Percentiles rank a stretch among this genome's conserved stretches.
These are phyloP conservation scores for Cerceris rybyensis DNA, from an alignment of 2,888 invertebrate genomes.

Conservation along the genomic window DNA sequence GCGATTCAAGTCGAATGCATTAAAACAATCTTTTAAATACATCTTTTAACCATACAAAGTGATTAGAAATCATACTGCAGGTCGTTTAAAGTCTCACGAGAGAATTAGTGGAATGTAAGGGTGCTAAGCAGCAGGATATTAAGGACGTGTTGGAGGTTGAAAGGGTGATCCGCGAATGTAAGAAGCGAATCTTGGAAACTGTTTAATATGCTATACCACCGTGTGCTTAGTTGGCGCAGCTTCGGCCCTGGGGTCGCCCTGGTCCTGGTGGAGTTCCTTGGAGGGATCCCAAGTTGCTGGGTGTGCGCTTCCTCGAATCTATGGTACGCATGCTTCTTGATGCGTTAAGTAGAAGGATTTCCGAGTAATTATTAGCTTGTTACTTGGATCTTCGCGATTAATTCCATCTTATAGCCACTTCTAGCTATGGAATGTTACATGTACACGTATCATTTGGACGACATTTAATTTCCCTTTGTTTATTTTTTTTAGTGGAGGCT, in stretches of 20 bases:
- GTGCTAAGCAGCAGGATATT: slow-evolving; percentile 21
- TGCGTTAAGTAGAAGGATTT: slow-evolving; percentile 39
- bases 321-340: slow-evolving; percentile 84
- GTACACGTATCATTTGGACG: too few relatives aligned
- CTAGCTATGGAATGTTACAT: too few relatives aligned
- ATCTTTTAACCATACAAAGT: too few relatives aligned
- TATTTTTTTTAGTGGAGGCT: too few relatives aligned
- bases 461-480: too few relatives aligned
- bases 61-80: too few relatives aligned
- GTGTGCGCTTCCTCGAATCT: slow-evolving; percentile 89
- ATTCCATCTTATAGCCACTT: too few relatives aligned
- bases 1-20: too few relatives aligned
- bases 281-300: slow-evolving; percentile 89
- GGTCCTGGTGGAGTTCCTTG: slow-evolving; percentile 89
- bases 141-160: slow-evolving; percentile 31
- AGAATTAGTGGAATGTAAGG: not conserved
- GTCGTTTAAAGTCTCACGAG: too few relatives aligned
- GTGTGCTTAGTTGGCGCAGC: slow-evolving; percentile 79
- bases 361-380: slow-evolving; percentile 9
- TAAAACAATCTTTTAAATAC: too few relatives aligned
- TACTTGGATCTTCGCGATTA: not conserved
- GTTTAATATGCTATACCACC: slow-evolving; percentile 72
- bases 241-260: slow-evolving; percentile 86
- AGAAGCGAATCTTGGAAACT: slow-evolving; percentile 73
- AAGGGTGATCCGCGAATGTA: slow-evolving; percentile 23